Evolutionary conservation across 2,888 invertebrate genomes (phyloP), one percentile per base, ranked within the genome.

Genomic region (Cloeon dipterum): DNA sequence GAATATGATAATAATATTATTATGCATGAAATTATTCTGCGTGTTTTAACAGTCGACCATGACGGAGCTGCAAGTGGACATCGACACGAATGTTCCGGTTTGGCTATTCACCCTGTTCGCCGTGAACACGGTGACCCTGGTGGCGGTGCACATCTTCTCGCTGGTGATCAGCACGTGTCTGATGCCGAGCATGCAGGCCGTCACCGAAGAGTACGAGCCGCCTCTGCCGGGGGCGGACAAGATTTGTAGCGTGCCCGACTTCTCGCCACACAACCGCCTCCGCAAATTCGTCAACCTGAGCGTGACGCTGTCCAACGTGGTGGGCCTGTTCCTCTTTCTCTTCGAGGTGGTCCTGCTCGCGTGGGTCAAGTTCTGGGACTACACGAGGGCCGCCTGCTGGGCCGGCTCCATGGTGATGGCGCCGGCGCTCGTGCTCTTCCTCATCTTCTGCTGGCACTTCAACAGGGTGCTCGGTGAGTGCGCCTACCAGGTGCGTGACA

Each of bases 141-240:
- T 29, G 5, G 16, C 29, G 5, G 29, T 29, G 5, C 29, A 29
- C 29, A 14, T 29, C 13, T 29, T 29, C 14, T 29, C 29, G 7
- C 16, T 29, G n/a, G n/a, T 29, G 7, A 29, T 29, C 29, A 29
- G 29, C 29, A 29, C 29, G 29, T 29, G 29, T 29, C n/a, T 29
- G n/a, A 29, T 29, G 29, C 29, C 29, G 13, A 29, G 10, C 29
- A 7, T 29, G 29, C 29, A 29, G 29, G 29, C 29, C n/a, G 29
- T n/a, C 14, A 29, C 29, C 8, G 29, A 16, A n/a, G 29, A 29
- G 29, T 29, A 29, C 14, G 5, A 5, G 5, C 10, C 14, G n/a
- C 29, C 29, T 11, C 29, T n/a, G n/a, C n/a, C n/a, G n/a, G n/a
- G n/a, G n/a, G n/a, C n/a, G n/a, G n/a, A n/a, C n/a, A n/a, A n/a